Evolutionary conservation across 2,113 vertebrate genomes (phyloP).

Genomic region (Excalfactoria chinensis): DNA sequence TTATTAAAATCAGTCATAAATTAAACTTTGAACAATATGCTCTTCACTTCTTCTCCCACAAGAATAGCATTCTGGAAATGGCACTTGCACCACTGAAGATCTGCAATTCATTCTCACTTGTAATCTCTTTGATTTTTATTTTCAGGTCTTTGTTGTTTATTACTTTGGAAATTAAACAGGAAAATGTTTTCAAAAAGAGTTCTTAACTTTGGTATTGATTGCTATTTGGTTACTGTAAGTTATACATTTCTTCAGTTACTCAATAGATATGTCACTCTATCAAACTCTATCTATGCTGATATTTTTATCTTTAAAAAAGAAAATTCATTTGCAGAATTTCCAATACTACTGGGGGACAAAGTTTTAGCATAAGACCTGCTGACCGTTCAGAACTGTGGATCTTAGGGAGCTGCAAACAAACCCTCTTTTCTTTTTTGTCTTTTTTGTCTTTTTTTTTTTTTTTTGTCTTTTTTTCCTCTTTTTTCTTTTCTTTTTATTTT

Average conservation of each 20-base stretch:
- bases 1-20: not conserved
- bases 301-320: not conserved
- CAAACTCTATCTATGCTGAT: not conserved
- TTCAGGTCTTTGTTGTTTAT: not conserved
- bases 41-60: not conserved
- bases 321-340: not conserved
- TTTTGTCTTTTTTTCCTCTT: no score
- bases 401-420: not conserved
- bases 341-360: not conserved
- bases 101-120: not conserved
- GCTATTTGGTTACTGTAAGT: not conserved
- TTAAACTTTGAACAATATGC: not conserved
- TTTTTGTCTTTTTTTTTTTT: no score
- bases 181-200: not conserved
- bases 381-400: not conserved
- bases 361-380: not conserved
- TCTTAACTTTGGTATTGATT: not conserved
- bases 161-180: not conserved
- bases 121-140: not conserved
- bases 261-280: not conserved
- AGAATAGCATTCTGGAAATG: not conserved
- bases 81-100: accelerated
- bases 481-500: no score
- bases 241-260: not conserved
- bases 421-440: no score